These are phyloP conservation scores for Folsomia candida DNA, from an alignment of 2,888 invertebrate genomes.

Conservation along the genomic window DNA sequence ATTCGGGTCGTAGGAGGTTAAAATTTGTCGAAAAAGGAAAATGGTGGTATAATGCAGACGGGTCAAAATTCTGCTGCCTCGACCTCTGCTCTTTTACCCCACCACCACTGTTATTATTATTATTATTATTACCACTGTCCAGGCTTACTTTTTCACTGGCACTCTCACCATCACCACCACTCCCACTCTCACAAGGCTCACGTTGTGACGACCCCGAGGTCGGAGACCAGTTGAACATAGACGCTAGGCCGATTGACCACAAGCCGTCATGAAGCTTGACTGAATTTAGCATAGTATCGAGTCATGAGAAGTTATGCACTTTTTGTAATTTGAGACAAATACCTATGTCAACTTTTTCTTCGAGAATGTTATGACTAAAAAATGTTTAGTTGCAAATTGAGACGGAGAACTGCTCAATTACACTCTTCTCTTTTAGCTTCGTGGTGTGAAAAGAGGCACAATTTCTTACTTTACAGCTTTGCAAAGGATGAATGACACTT, in stretches of 20 bases:
- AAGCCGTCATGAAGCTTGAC: conserved; percentile 26
- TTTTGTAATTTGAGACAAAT: no score
- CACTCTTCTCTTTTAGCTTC: not conserved
- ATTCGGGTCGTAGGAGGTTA: not conserved
- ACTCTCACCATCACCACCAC: conserved; percentile 1
- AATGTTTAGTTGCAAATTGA: no score
- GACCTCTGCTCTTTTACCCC: not conserved
- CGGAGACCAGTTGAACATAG: conserved; percentile 24
- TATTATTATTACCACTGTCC: conserved; percentile 10
- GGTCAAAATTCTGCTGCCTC: not conserved
- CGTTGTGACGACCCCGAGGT: conserved; percentile 15
- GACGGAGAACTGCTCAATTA: not conserved
- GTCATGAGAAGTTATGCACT: no score
- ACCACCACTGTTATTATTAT: not conserved
- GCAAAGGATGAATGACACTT: not conserved
- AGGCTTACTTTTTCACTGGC: not conserved
- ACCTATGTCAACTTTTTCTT: no score
- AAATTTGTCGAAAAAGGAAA: conserved; percentile 3
- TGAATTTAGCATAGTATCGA: conserved; percentile 26
- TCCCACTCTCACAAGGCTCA: not conserved
- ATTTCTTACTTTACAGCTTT: not conserved
- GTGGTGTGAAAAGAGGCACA: not conserved
- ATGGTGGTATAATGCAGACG: conserved; percentile 6
- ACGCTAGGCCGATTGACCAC: conserved; percentile 21
- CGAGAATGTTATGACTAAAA: no score